Evolutionary conservation across 1,140 invertebrate genomes (phyloP), one percentile per base, ranked within the genome.

Genomic region (Diploscapter pachys): DNA sequence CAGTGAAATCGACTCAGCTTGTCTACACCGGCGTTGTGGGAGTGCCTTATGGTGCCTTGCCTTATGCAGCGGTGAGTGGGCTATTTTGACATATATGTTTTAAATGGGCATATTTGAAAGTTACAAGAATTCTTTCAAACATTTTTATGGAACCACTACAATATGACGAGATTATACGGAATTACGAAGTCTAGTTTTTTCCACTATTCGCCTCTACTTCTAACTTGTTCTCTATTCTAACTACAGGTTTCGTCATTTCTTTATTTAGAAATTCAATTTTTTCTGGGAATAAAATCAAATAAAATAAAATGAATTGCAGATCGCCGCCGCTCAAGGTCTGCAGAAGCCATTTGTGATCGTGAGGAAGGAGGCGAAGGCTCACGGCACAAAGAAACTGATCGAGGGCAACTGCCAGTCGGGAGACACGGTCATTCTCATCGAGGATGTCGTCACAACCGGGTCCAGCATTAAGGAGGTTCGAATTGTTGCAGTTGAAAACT

Each of bases 361-460:
- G 78, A 88, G 82, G 86, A 95, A 98, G 88, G 90, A 91, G 85
- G 90, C 91, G 0, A 99, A 99, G 87, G 88, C 89, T 3, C 96
- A 99, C 88, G 96, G 96, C 0, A 98, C 95, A 4, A 97, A 95
- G 86, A 95, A 97, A 86, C 83, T 96, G n/a, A 92, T 99, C 65
- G 96, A 99, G 88, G 97, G 72, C 0, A 88, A 90, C 64, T 98
- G 90, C 83, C 89, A 90, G 68, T 81, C 86, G 56, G 92, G 92
- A 9, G 90, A 96, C 76, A 90, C 85, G 3, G 96, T 93, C 82
- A 85, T 98, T 0, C 93, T 99, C 70, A 90, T 99, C 65, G 97
- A 99, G 88, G 97, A 99, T 88, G 93, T 99, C 9, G 91, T 98
- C 0, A 96, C 95, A 2, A 95, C 92, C 80, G 96, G 96, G 2